These are phyloP conservation scores for Harmothoe impar DNA, from an alignment of 2,888 invertebrate genomes.

Conservation along the genomic window DNA sequence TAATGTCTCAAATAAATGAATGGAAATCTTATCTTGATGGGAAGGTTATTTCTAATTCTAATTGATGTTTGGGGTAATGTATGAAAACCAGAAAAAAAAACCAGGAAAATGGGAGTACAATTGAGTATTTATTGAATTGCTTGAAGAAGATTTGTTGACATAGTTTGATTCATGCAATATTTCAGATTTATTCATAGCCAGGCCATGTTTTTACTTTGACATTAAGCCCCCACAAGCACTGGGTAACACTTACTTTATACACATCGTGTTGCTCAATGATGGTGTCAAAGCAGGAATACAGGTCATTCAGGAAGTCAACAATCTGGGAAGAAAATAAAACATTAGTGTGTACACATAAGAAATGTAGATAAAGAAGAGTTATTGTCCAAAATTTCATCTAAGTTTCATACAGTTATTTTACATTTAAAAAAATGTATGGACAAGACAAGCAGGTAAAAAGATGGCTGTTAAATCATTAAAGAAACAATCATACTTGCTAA, in stretches of 20 bases:
- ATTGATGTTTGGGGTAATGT: too few species aligned
- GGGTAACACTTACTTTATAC: conserved; percentile 71
- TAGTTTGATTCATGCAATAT: neutral
- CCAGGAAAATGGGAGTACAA: too few species aligned
- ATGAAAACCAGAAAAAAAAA: too few species aligned
- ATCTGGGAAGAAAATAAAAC: conserved; percentile 73
- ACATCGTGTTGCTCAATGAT: conserved; percentile 81
- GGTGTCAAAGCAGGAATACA: conserved; percentile 81
- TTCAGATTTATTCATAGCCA: neutral
- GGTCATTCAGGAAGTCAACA: conserved; percentile 80
- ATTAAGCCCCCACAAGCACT: too few species aligned
- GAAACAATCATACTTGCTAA: too few species aligned
- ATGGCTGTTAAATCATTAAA: too few species aligned
- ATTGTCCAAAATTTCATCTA: neutral
- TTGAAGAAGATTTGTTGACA: neutral
- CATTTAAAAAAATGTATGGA: neutral
- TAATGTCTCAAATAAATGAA: too few species aligned
- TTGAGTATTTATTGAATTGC: neutral
- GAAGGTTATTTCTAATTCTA: too few species aligned
- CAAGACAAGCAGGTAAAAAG: too few species aligned
- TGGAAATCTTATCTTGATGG: too few species aligned
- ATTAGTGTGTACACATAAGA: too few species aligned
- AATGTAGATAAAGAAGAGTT: neutral
- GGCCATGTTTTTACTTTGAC: neutral
- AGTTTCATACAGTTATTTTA: neutral